A percentile compares a stretch with the other conserved stretches of the same genome.
These are phyloP conservation scores for Pantala flavescens DNA, from an alignment of 1,140 invertebrate species.

Conservation along the genomic window DNA sequence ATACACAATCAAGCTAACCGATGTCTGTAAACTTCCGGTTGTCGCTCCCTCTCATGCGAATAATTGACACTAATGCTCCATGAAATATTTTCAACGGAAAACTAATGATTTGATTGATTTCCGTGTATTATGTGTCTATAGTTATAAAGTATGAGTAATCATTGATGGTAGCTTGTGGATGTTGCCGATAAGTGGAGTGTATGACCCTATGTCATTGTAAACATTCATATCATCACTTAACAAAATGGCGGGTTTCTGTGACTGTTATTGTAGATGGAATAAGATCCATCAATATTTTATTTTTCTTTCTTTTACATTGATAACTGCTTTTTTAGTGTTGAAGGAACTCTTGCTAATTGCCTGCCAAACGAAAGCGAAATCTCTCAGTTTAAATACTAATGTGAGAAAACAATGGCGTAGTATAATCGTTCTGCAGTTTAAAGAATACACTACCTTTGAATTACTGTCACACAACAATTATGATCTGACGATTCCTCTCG, in stretches of 20 bases:
- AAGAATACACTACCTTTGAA: too few species aligned
- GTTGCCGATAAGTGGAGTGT: background rate
- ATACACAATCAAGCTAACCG: constrained; percentile 9
- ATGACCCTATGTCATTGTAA: background rate
- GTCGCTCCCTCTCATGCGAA: constrained; percentile 6
- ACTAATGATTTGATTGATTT: background rate
- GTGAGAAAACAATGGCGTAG: too few species aligned
- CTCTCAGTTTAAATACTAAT: too few species aligned
- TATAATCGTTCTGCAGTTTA: too few species aligned
- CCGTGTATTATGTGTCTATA: too few species aligned
- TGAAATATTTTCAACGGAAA: constrained; percentile 2
- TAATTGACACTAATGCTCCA: background rate
- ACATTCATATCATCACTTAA: constrained; percentile 1
- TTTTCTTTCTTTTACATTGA: background rate
- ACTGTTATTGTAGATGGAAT: background rate
- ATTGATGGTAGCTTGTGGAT: too few species aligned
- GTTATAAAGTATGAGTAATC: too few species aligned
- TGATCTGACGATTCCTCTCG: too few species aligned
- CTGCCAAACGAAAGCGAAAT: too few species aligned
- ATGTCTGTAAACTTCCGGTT: constrained; percentile 9
- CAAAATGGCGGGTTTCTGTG: constrained; percentile 4
- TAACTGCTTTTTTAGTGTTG: too few species aligned
- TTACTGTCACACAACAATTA: too few species aligned
- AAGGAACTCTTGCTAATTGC: too few species aligned
- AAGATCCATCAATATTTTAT: background rate